Evolutionary conservation across 2,888 invertebrate genomes (phyloP), one percentile per base, ranked within the genome.

Genomic region (Aspidapion aeneum): DNA sequence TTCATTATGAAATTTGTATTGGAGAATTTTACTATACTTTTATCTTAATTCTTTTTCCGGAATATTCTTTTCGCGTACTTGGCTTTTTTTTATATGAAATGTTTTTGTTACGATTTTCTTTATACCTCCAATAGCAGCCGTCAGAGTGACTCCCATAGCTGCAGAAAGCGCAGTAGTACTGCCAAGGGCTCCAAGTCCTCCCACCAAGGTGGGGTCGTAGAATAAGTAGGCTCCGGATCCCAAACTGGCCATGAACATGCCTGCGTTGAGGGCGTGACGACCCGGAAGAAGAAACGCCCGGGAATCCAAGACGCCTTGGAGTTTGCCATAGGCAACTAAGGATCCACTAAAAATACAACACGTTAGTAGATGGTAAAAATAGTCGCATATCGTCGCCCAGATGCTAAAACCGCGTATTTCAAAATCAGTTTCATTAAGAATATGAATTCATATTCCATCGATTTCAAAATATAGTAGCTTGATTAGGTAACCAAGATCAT

Each of bases 301-400:
- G 0, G 94, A 94, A 65, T 87, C 88, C 19, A 95, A 81, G 1
- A 90, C 70, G 48, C 94, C 90, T 80, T 95, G 94, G 55, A 95
- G 85, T 82, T 95, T 95, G 68, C 93, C 94, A 79, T 94, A 95
- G 16, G 95, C 95, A 65, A 95, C 87, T 56, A 95, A 81, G 0
- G 93, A 93, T 2, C 94, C 95, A 69, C 93, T 94, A 79, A 20
- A 77, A 68, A 70, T 21, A 62, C 35, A 9, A 16, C 52, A 60
- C 22, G 20, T 18, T 16, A 57, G 19, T 21, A 21, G 20, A 35
- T 55, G 1, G 7, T 5, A 57, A 19, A 20, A 16, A 12, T 54
- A 17, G n/a, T 16, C 54, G 21, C 22, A 52, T 50, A 2, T 22
- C 18, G 18, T 22, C 55, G 18, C n/a, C n/a, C n/a, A n/a, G n/a